Base-by-base conservation (phyloP, 2,888 invertebrate species). In the Plebejus argus region DNA sequence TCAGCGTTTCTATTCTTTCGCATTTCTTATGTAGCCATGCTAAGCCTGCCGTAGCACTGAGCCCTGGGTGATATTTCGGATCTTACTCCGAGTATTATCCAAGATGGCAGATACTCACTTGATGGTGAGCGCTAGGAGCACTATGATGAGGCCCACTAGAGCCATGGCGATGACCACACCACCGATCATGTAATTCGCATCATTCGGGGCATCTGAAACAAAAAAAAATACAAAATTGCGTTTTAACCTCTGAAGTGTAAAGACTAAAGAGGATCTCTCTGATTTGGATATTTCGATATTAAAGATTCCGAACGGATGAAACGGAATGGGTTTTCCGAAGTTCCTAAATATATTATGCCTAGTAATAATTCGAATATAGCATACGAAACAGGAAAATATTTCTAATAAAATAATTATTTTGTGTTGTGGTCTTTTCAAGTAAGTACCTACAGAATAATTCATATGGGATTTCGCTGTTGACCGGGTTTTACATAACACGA, bases 111-210 rank as follows among this genome's bases (percentile, higher is more conserved):
- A 45, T 79, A 92, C 92, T 90, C 94, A 97, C 97, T 97, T 97
- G 89, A 97, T 97, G 81, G 97, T 97, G 82, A 97, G 95, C 82
- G 97, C 97, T 90, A 97, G 94, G 84, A 97, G 95, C 83, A 97
- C 95, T 86, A 97, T 97, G 86, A 97, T 96, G 79, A 97, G 95
- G 84, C 96, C 97, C 82, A 97, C 97, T 85, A 97, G 95, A 85
- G 97, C 95, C 97, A 97, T 97, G 82, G 97, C 97, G 89, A 97
- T 97, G 87, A 97, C 95, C 84, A 97, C 97, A 81, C 97, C 97
- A 87, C 96, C 96, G 92, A 97, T 96, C 96, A 97, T 97, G 95
- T 97, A 97, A 91, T 97, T 95, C 91, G 96, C 96, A 94, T 97
- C 97, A 93, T 95, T 96, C 79, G 97, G 97, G 86, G 96, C 97